phyloP scores from a whole-genome alignment of 2,113 vertebrate genomes.

The Mus musculus region GRCm39 chr17:36049501-36050000 shows the following conservation, averaged over 20 bases:
- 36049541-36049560: not conserved
- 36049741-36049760: not conserved
- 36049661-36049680: not conserved
- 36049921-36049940: not conserved
- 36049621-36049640: not conserved
- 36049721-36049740: not conserved
- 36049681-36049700: not conserved
- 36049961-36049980: not conserved
- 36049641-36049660: not conserved
- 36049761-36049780: not conserved
- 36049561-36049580: not conserved
- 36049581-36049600: not conserved
- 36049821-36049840: not conserved
- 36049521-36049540: too few species aligned
- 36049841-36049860: not conserved
- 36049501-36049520: not conserved
- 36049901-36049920: not conserved
- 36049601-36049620: not conserved
- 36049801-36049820: not conserved
- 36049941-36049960: not conserved
- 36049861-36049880: not conserved
- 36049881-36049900: fast-evolving
- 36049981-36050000: too few species aligned
- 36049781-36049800: not conserved
- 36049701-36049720: not conserved